Conservation (phyloP, 23 tunicate genomes). For the Trididemnum nubilum region DNA sequence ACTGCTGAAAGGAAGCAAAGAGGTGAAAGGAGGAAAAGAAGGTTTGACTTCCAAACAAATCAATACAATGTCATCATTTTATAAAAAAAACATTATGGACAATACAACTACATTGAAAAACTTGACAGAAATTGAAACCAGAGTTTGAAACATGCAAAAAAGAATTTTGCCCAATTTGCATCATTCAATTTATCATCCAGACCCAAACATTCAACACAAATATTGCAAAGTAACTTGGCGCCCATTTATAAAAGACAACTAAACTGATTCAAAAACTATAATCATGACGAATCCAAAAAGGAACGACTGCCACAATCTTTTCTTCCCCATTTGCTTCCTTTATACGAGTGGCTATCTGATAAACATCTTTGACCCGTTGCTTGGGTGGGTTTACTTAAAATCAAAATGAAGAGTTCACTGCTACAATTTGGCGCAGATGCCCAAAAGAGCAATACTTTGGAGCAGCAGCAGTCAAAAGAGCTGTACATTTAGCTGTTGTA, state of each 20-base stretch:
- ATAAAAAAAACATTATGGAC: conserved; percentile 11
- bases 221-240: background rate
- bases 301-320: conserved; percentile 19
- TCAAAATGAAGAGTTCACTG: no score
- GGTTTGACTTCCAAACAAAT: conserved; percentile 1
- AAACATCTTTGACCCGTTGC: background rate
- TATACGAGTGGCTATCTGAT: conserved; percentile 1
- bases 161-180: conserved; percentile 17
- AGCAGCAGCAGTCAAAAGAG: no score
- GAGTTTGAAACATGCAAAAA: background rate
- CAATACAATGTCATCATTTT: background rate
- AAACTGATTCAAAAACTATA: background rate
- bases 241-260: background rate
- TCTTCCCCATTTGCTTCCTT: conserved; percentile 20
- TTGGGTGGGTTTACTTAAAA: no score
- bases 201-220: conserved; percentile 9
- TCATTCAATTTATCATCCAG: conserved; percentile 1
- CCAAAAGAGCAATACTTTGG: no score
- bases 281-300: background rate
- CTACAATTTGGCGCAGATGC: no score
- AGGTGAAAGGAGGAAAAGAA: conserved; percentile 19
- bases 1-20: background rate
- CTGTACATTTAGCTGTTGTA: no score
- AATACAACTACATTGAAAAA: conserved; percentile 1
- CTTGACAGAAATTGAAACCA: background rate